Conservation (phyloP, 2,113 vertebrate species). For the human region DNA sequence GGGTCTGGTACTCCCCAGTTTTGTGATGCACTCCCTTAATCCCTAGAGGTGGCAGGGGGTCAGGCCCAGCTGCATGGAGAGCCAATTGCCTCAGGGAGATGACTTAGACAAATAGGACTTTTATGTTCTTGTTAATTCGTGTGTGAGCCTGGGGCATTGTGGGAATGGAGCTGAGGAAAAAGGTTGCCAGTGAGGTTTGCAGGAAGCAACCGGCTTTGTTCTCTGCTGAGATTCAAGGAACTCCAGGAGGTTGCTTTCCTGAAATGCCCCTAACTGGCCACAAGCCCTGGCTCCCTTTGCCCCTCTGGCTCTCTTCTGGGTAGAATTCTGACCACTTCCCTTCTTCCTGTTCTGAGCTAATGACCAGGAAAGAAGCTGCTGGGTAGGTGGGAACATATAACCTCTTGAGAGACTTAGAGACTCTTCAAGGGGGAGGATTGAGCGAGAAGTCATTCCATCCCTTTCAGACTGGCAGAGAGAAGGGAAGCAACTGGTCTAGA, state of each 20-base stretch:
- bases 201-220: neutral
- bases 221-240: conserved; percentile 14
- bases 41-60: neutral
- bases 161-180: neutral
- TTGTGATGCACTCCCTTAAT: neutral
- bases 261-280: neutral
- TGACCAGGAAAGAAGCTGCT: neutral
- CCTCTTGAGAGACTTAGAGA: neutral
- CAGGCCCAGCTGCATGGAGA: neutral
- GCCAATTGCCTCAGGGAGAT: neutral
- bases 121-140: neutral
- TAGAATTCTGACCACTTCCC: neutral
- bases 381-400: neutral
- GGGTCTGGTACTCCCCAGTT: neutral
- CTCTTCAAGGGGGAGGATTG: neutral
- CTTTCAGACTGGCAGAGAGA: neutral
- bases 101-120: neutral
- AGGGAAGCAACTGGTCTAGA: neutral
- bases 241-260: neutral
- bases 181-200: neutral
- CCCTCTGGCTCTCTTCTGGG: neutral
- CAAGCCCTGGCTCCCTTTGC: neutral
- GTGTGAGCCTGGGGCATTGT: neutral
- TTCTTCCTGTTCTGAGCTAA: neutral
- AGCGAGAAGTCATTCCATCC: neutral